Percentiles rank a stretch among this genome's conserved stretches.
These are phyloP conservation scores for Tokudaia tokunoshimensis DNA, from an alignment of 2,797 vertebrate species.

Conservation along the genomic window DNA sequence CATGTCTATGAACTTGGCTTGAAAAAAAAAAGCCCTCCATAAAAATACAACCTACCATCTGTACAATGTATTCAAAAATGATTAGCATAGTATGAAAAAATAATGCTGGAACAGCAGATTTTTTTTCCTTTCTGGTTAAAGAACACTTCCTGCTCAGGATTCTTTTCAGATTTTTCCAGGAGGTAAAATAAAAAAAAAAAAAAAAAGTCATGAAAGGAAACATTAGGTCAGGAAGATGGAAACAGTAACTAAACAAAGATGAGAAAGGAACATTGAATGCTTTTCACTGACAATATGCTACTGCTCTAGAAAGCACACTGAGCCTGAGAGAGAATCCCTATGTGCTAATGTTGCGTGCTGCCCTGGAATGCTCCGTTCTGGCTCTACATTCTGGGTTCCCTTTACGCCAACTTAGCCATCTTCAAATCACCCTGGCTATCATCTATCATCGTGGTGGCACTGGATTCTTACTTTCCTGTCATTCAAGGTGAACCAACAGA, in stretches of 20 bases:
- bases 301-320: conserved; percentile 5
- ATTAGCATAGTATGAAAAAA: conserved; percentile 84
- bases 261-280: conserved; percentile 38
- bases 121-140: conserved; percentile 52
- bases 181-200: conserved; percentile 31
- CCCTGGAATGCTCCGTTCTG: neutral
- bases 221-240: conserved; percentile 61
- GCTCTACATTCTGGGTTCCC: neutral
- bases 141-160: conserved; percentile 66
- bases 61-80: conserved; percentile 81
- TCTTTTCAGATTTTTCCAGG: conserved; percentile 61
- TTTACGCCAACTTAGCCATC: neutral
- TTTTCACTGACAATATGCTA: neutral
- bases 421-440: neutral
- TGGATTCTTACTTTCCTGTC: neutral
- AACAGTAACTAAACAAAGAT: conserved; percentile 61
- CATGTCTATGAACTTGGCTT: conserved; percentile 85
- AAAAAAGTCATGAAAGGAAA: conserved; percentile 60
- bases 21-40: conserved; percentile 71
- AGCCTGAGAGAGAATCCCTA: neutral
- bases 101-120: conserved; percentile 76
- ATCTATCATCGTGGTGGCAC: neutral
- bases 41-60: conserved; percentile 85
- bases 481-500: conserved; percentile 15
- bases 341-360: neutral